Conservation (phyloP, 2,888 invertebrate species). For the Drosophila maculinotata region DNA sequence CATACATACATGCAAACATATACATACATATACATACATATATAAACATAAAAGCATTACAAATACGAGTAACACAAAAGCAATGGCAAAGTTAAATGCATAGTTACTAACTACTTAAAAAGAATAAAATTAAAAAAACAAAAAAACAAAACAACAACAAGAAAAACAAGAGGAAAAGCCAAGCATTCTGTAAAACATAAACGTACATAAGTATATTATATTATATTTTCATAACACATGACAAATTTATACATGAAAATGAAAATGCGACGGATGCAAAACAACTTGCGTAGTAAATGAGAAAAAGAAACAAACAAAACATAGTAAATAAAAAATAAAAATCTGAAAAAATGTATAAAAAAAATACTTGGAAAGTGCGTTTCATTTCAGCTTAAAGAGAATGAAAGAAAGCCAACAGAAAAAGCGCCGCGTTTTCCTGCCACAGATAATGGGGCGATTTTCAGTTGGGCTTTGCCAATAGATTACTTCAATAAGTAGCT, state of each 20-base stretch:
- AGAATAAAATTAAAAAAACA: no score
- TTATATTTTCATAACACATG: conserved; percentile 80
- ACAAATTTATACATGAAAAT: conserved; percentile 77
- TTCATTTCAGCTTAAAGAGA: conserved; percentile 42
- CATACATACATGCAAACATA: conserved; percentile 14
- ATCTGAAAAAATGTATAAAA: conserved; percentile 61
- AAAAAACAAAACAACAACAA: conserved; percentile 4
- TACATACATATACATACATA: conserved; percentile 23
- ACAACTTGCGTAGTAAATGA: conserved; percentile 79
- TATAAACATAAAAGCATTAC: conserved; percentile 34
- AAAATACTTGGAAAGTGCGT: conserved; percentile 59
- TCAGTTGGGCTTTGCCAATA: conserved; percentile 56
- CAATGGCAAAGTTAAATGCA: conserved; percentile 72
- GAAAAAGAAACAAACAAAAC: conserved; percentile 58
- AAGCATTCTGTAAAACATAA: conserved; percentile 82
- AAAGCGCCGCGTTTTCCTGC: conserved; percentile 23
- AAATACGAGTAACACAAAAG: conserved; percentile 39
- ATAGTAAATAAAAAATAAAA: conserved; percentile 80
- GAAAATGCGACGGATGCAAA: conserved; percentile 69
- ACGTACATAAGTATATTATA: conserved; percentile 78
- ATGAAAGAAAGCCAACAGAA: conserved; percentile 1
- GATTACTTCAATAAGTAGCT: conserved; percentile 64
- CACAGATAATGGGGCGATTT: conserved; percentile 45
- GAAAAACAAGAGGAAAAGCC: conserved; percentile 54
- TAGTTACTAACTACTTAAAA: conserved; percentile 71